phyloP scores from a whole-genome alignment of 2,113 vertebrate species.

The Cynoglossus semilaevis region DNA sequence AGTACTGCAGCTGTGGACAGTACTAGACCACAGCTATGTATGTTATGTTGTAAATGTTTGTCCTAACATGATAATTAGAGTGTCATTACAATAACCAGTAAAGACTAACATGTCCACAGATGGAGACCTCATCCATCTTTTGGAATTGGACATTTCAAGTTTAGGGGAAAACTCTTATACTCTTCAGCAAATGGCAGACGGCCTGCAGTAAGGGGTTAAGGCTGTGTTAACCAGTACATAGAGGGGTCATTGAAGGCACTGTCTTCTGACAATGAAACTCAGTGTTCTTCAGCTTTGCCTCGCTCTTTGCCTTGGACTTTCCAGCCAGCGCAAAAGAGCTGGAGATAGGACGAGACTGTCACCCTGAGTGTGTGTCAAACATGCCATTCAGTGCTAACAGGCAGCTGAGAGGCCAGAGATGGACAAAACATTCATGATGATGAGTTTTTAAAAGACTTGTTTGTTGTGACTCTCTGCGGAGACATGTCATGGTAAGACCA shows the following conservation, averaged over 20 bases:
- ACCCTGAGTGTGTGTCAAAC: conserved; percentile 17
- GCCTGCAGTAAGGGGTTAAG: conserved; percentile 32
- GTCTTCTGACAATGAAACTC: conserved; percentile 55
- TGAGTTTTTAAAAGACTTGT: neutral
- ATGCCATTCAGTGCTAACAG: neutral
- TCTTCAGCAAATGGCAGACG: conserved; percentile 40
- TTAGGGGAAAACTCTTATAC: neutral
- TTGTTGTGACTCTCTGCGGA: too few species aligned
- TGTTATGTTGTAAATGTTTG: neutral
- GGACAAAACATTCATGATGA: neutral
- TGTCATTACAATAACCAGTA: conserved; percentile 3
- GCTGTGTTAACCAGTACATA: conserved; percentile 38
- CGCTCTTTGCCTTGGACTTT: conserved; percentile 17
- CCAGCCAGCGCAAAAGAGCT: conserved; percentile 33
- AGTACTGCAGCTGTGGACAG: conserved; percentile 7
- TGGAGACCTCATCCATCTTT: neutral
- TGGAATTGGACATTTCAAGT: neutral
- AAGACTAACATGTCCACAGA: conserved; percentile 15
- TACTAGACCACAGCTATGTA: neutral
- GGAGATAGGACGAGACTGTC: conserved; percentile 33
- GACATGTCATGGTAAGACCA: too few species aligned
- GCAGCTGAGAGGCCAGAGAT: conserved; percentile 8
- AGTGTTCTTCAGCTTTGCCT: conserved; percentile 55
- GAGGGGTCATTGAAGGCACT: conserved; percentile 63
- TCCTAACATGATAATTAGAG: conserved; percentile 11